phyloP scores from a whole-genome alignment of 2,113 vertebrate genomes.

The Pteropus alecto region DNA sequence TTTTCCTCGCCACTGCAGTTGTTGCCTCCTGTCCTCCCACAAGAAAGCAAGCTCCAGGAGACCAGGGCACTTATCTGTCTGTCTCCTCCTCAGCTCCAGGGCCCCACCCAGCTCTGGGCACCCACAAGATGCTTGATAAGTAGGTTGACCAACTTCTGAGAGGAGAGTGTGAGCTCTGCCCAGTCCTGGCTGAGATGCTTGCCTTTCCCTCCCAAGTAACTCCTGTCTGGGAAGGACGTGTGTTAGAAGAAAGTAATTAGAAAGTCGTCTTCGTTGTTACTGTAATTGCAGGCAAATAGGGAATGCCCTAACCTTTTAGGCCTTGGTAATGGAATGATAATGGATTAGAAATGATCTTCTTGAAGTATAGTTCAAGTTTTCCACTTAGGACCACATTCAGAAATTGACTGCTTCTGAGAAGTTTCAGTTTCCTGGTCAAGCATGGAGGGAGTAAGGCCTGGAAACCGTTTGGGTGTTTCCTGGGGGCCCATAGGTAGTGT shows the following conservation, averaged over 20 bases:
- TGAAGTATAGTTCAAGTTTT: neutral
- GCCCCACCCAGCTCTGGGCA: neutral
- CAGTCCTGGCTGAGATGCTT: neutral
- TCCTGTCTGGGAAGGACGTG: neutral
- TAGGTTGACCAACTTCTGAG: neutral
- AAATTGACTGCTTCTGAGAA: neutral
- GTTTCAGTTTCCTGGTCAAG: neutral
- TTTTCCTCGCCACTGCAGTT: neutral
- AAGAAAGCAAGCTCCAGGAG: neutral
- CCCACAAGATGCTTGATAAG: neutral
- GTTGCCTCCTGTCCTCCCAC: neutral
- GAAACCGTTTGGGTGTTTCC: neutral
- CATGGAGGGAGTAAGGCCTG: neutral
- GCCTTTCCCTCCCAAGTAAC: neutral
- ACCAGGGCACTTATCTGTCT: neutral
- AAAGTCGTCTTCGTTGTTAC: neutral
- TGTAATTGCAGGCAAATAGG: neutral
- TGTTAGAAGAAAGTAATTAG: neutral
- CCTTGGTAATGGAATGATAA: neutral
- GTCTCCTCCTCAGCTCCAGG: too few relatives aligned
- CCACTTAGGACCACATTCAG: neutral
- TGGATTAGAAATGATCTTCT: neutral
- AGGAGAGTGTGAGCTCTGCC: neutral
- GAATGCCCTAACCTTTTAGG: neutral
- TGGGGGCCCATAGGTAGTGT: neutral